phyloP scores from a whole-genome alignment of 2,797 vertebrate genomes.

The Anabacerthia variegaticeps region DNA sequence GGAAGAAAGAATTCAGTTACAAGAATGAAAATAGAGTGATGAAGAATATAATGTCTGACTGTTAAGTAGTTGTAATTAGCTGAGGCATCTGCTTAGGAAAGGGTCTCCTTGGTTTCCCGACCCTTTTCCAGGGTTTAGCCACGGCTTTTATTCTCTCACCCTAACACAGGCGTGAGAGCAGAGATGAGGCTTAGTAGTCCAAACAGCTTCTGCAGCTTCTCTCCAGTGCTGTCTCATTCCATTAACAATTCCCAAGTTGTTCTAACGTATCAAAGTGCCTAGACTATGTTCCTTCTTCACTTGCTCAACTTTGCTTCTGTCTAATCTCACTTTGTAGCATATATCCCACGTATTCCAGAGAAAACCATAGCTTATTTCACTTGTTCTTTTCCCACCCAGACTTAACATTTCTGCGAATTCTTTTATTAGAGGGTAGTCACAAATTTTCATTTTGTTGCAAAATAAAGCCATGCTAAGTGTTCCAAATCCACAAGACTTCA shows the following conservation, averaged over 20 bases:
- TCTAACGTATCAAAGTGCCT: neutral
- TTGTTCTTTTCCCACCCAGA: neutral
- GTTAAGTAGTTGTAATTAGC: neutral
- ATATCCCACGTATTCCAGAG: neutral
- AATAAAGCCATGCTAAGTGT: conserved; percentile 18
- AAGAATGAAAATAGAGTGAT: neutral
- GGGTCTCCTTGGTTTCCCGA: neutral
- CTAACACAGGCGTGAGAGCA: neutral
- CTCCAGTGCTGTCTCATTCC: neutral
- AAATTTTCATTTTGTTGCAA: neutral
- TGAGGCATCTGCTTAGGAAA: neutral
- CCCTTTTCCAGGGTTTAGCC: neutral
- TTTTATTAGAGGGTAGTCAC: neutral
- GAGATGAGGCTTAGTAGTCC: neutral
- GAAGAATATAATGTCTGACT: neutral
- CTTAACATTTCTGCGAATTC: neutral
- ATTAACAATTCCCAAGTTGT: neutral
- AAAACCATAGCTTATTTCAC: neutral
- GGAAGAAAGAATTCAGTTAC: neutral
- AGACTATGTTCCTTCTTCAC: neutral
- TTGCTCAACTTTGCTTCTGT: neutral
- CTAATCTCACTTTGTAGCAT: neutral
- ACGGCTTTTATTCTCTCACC: neutral
- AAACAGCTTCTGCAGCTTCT: neutral
- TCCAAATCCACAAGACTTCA: neutral